Percentiles rank a stretch among this genome's conserved stretches.
Evolutionary conservation across 2,888 invertebrate genomes (phyloP).

Genomic region (Melieria picta): DNA sequence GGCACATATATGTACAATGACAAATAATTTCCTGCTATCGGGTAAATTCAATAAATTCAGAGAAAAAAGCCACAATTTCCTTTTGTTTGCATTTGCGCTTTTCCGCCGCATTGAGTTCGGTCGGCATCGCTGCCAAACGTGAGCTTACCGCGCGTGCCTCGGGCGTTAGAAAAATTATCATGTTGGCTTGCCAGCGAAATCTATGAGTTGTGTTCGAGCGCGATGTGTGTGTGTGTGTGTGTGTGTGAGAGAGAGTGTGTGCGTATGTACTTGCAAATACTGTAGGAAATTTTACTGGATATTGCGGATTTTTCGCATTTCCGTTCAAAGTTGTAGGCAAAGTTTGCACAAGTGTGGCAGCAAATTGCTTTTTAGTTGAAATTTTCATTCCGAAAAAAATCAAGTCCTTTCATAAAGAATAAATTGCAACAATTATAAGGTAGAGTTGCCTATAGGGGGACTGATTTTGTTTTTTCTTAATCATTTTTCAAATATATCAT

Average conservation of each 20-base stretch:
- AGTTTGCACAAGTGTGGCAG: neutral
- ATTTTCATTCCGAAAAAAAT: no score
- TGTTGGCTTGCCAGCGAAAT: constrained; percentile 27
- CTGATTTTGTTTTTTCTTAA: no score
- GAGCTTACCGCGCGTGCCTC: constrained; percentile 3
- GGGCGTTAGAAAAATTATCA: constrained; percentile 26
- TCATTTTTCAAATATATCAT: no score
- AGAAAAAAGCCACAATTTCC: constrained; percentile 38
- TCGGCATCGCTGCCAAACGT: neutral
- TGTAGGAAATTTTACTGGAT: neutral
- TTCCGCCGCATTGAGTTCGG: constrained; percentile 22
- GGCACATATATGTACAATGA: constrained; percentile 26
- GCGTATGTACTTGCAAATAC: neutral
- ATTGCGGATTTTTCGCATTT: constrained; percentile 11
- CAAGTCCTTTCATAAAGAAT: no score
- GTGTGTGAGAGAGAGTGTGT: neutral
- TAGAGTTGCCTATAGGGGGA: no score
- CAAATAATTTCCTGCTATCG: constrained; percentile 37
- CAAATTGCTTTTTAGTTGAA: no score
- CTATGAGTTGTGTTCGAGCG: neutral
- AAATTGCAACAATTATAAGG: no score
- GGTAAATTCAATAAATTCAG: constrained; percentile 41
- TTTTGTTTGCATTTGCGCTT: constrained; percentile 39
- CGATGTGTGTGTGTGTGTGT: constrained; percentile 11
- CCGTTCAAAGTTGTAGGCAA: neutral